Evolutionary conservation across 2,113 vertebrate genomes (phyloP), one percentile per base, ranked within the genome.

Genomic region (Epinephelus moara): DNA sequence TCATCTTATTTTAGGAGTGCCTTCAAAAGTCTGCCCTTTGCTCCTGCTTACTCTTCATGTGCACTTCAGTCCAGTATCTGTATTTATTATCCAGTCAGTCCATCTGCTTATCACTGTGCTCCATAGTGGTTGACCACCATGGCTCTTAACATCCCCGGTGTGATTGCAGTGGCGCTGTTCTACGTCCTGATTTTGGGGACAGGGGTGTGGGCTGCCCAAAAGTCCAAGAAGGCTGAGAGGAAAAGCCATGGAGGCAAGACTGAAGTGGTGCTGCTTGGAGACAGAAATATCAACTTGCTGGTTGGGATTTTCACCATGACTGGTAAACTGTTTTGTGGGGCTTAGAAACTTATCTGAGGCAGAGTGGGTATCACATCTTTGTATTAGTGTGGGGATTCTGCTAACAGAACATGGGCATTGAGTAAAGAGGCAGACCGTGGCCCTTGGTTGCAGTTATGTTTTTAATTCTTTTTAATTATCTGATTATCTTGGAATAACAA

Each of bases 141-240:
- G 87, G 81, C 66, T 63, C 23, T 90, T 18, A 88, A 90, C 68
- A 53, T 92, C 18, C 63, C 87, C 0, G 89, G 87, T 13, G 87
- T 96, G 70, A 47, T 95, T 25, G 92, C 91, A 2, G 75, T 95
- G 63, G 82, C 91, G 42, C 42, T 94, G 4, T 96, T 97, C 91
- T 96, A 96, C 23, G 50, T 21, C 0, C 2, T 95, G 42, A 95
- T 93, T 70, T 89, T 96, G 71, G 95, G 88, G 21, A 94, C 84
- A 9, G 96, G 96, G 47, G 67, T 96, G 4, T 97, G 95, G 95
- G 96, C 95, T 11, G 92, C 96, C 40, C 69, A 53, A 57, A 96
- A 94, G 89, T 93, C 94, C 69, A 96, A 92, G 75, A 94, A 75
- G 37, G 82, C 90, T 19, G 90, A 94, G 78, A 92, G 78, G 68